Evolutionary conservation across 2,888 invertebrate genomes (phyloP).

Genomic region (Sinelater perroti): DNA sequence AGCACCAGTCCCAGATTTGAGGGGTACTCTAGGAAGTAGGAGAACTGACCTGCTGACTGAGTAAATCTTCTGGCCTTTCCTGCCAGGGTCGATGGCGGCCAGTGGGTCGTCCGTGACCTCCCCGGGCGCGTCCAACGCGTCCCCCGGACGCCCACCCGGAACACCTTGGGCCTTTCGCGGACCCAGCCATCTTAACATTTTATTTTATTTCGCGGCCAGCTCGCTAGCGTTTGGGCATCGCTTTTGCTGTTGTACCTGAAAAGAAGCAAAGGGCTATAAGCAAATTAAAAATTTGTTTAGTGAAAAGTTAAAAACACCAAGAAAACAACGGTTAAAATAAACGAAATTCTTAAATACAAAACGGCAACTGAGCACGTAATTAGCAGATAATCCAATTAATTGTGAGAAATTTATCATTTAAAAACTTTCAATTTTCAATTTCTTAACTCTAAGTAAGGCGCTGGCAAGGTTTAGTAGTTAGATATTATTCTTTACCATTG

Average conservation of each 20-base stretch:
- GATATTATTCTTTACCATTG: too few relatives aligned
- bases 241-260: constrained; percentile 19
- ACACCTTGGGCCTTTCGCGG: constrained; percentile 47
- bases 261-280: too few relatives aligned
- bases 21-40: constrained; percentile 61
- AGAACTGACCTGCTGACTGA: constrained; percentile 68
- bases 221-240: constrained; percentile 35
- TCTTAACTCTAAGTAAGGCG: too few relatives aligned
- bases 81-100: constrained; percentile 57
- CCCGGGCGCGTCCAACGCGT: constrained; percentile 39
- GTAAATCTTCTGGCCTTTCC: constrained; percentile 65
- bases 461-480: too few relatives aligned
- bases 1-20: constrained; percentile 44
- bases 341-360: too few relatives aligned
- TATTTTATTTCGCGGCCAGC: constrained; percentile 19
- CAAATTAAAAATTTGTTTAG: too few relatives aligned
- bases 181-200: constrained; percentile 57
- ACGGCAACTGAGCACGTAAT: too few relatives aligned
- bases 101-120: constrained; percentile 64
- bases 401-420: too few relatives aligned
- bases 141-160: constrained; percentile 32
- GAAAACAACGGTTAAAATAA: too few relatives aligned
- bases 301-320: too few relatives aligned
- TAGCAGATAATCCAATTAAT: too few relatives aligned
- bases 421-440: too few relatives aligned